Evolutionary conservation across 2,113 vertebrate species (phyloP).

Genomic region (Proteles cristata): DNA sequence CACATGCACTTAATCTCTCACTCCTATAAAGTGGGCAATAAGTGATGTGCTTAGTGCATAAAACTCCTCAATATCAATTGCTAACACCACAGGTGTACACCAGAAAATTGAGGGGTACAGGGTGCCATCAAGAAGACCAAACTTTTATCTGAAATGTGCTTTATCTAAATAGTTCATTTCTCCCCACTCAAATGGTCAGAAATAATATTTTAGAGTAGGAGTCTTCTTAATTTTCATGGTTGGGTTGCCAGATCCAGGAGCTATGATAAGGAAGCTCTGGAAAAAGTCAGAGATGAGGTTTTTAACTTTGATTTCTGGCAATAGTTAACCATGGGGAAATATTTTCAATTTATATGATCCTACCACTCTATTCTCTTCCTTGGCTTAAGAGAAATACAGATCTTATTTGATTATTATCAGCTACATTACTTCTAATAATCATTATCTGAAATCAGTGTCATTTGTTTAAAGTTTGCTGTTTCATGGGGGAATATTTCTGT

Average conservation of each 20-base stretch:
- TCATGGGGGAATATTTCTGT: slow-evolving; percentile 35
- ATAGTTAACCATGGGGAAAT: slow-evolving; percentile 77
- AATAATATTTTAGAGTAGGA: not conserved
- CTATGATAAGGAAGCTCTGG: not conserved
- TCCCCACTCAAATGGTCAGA: not conserved
- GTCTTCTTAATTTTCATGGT: not conserved
- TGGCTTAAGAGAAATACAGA: slow-evolving; percentile 41
- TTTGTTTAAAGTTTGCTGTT: slow-evolving; percentile 59
- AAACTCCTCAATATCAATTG: not conserved
- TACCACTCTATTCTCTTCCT: slow-evolving; percentile 65
- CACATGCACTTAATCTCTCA: not conserved
- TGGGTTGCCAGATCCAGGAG: not conserved
- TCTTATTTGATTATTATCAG: slow-evolving; percentile 73
- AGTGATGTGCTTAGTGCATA: not conserved
- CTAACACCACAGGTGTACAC: no score
- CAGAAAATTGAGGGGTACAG: rapidly evolving
- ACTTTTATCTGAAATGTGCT: not conserved
- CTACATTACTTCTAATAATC: slow-evolving; percentile 66
- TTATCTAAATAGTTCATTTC: not conserved
- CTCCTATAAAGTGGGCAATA: rapidly evolving
- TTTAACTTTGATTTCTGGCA: slow-evolving; percentile 74
- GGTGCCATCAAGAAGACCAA: not conserved
- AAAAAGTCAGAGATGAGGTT: slow-evolving; percentile 10
- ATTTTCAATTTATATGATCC: slow-evolving; percentile 72
- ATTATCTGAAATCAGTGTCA: slow-evolving; percentile 67